A percentile compares a stretch with the other conserved stretches of the same genome.
Conservation (phyloP, 1,140 invertebrate species). For the Rhagoletis pomonella region DNA sequence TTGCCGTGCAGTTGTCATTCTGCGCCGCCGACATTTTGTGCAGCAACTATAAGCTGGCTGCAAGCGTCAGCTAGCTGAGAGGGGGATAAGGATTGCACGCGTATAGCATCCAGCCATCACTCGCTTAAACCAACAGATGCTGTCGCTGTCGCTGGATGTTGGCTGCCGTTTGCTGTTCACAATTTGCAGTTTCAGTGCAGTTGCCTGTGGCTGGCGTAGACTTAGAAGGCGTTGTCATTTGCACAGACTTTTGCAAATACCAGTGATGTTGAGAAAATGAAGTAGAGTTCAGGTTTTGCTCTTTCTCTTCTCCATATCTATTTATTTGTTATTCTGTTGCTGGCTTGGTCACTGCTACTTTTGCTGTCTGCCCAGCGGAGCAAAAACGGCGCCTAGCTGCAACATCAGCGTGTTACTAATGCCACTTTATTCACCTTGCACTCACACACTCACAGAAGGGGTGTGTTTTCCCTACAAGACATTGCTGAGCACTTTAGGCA, state of each 20-base stretch:
- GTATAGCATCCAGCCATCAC: not conserved
- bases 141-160: not conserved
- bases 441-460: not conserved
- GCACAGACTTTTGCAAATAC: constrained; percentile 16
- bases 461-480: no score
- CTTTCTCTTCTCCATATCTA: not conserved
- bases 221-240: constrained; percentile 55
- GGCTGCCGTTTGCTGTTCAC: not conserved
- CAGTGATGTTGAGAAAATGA: not conserved
- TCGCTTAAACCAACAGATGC: constrained; percentile 18
- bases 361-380: not conserved
- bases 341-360: not conserved
- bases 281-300: not conserved
- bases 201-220: constrained; percentile 33
- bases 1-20: not conserved
- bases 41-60: not conserved
- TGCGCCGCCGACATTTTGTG: not conserved
- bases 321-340: not conserved
- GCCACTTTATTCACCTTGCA: constrained; percentile 15
- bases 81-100: not conserved
- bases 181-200: constrained; percentile 1
- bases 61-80: not conserved
- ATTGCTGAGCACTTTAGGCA: no score
- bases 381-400: not conserved
- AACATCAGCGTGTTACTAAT: not conserved